These are phyloP conservation scores for Epizoanthus illoricatus DNA, from an alignment of 92 coral and sea anemone genomes.

Conservation along the genomic window DNA sequence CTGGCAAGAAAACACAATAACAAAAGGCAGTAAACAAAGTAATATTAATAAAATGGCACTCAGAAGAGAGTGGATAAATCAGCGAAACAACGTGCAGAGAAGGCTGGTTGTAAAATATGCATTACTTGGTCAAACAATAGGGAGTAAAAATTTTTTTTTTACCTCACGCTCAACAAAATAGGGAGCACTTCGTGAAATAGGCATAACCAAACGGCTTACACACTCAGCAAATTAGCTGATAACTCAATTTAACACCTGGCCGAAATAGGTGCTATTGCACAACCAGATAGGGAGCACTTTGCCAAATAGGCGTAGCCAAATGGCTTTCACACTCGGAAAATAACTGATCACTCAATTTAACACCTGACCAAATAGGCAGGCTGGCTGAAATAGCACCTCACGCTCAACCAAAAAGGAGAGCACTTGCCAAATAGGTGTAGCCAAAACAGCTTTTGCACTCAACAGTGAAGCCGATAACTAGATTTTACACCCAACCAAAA, in stretches of 20 bases:
- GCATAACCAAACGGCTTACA: no score
- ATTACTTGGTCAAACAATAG: no score
- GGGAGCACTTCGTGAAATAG: neutral
- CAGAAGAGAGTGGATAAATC: no score
- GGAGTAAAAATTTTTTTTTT: no score
- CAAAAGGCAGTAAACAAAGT: neutral
- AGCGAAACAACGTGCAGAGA: no score
- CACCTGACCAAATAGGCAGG: neutral
- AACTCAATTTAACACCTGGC: neutral
- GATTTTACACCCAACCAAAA: neutral
- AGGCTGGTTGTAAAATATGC: no score
- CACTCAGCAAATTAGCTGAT: neutral
- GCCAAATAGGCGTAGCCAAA: neutral
- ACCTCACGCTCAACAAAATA: no score
- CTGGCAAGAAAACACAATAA: slow-evolving; percentile 29
- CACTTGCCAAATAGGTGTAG: neutral
- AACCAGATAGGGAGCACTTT: neutral
- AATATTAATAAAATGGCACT: no score
- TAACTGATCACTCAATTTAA: neutral
- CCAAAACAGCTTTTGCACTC: no score
- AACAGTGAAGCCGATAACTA: neutral
- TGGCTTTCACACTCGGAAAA: neutral
- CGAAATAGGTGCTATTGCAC: slow-evolving; percentile 4
- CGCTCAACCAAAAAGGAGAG: slow-evolving; percentile 3
- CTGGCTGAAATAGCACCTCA: neutral